Evolutionary conservation across 1,140 invertebrate genomes (phyloP).

Genomic region (Lethocerus indicus): DNA sequence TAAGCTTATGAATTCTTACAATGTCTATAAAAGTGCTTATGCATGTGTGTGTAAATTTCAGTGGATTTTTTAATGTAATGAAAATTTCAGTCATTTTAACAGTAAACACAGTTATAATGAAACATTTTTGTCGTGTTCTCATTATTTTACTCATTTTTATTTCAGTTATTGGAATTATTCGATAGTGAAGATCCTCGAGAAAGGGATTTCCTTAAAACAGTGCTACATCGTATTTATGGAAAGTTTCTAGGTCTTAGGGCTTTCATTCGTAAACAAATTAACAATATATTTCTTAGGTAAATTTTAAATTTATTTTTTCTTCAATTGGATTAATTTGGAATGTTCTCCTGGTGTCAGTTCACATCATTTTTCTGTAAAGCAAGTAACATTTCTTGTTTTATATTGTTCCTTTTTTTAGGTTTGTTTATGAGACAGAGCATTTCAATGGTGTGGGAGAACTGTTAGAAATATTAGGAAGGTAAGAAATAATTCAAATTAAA

Average conservation of each 20-base stretch:
- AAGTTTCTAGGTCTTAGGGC: constrained; percentile 96
- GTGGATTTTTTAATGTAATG: too few species aligned
- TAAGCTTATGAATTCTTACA: not conserved
- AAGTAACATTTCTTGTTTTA: constrained; percentile 1
- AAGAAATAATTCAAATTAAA: constrained; percentile 43
- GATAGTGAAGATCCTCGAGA: constrained; percentile 98
- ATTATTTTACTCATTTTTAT: constrained; percentile 17
- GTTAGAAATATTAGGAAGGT: constrained; percentile 92
- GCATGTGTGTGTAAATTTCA: not conserved
- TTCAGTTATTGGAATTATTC: constrained; percentile 90
- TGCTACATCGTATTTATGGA: constrained; percentile 97
- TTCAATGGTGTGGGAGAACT: constrained; percentile 98
- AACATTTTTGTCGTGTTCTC: not conserved
- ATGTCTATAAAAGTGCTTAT: not conserved
- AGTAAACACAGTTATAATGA: not conserved
- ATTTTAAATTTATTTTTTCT: constrained; percentile 6
- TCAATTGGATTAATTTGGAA: not conserved
- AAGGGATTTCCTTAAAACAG: constrained; percentile 97
- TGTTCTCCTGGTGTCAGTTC: not conserved
- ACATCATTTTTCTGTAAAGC: not conserved
- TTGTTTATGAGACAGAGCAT: constrained; percentile 99
- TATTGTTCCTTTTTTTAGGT: constrained; percentile 40
- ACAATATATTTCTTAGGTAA: constrained; percentile 89
- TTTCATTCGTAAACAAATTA: constrained; percentile 99
- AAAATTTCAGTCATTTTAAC: too few species aligned